A percentile compares a stretch with the other conserved stretches of the same genome.
These are phyloP conservation scores for Ctenosaura bakeri DNA, from an alignment of 2,797 vertebrate species.

Conservation along the genomic window DNA sequence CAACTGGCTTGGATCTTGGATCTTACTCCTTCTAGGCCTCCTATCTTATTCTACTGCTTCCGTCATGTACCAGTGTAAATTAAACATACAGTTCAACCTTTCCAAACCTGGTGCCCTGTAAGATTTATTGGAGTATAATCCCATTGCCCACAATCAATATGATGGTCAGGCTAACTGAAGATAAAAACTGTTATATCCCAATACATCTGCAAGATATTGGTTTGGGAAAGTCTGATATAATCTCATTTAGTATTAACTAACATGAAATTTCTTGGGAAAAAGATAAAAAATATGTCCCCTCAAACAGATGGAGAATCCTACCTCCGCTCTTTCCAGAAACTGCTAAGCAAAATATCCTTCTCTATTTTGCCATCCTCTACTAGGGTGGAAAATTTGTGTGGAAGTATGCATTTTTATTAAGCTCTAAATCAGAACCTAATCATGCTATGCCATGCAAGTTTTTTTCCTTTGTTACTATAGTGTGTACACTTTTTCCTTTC, in stretches of 20 bases:
- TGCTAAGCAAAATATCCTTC: not conserved
- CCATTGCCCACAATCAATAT: not conserved
- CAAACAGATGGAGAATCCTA: not conserved
- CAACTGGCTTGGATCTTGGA: not conserved
- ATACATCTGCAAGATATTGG: too few relatives aligned
- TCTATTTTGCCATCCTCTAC: not conserved
- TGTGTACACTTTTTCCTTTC: not conserved
- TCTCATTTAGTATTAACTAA: not conserved
- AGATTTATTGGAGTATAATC: too few relatives aligned
- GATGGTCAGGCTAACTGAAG: too few relatives aligned
- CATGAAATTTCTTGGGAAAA: not conserved
- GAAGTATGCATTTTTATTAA: not conserved
- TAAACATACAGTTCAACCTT: not conserved
- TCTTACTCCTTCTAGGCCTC: not conserved
- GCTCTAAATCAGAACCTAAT: slow-evolving; percentile 2
- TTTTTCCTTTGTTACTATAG: not conserved
- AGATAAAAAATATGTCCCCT: too few relatives aligned
- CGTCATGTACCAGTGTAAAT: not conserved
- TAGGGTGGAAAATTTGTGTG: not conserved
- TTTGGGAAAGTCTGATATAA: not conserved
- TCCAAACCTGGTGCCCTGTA: not conserved
- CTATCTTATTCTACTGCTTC: not conserved
- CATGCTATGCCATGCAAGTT: too few relatives aligned
- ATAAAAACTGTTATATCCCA: too few relatives aligned
- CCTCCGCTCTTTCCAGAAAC: not conserved